Base-by-base conservation (phyloP, 30 jellyfish, hydroid and myxozoan species). In the Aurelia aurita region DNA sequence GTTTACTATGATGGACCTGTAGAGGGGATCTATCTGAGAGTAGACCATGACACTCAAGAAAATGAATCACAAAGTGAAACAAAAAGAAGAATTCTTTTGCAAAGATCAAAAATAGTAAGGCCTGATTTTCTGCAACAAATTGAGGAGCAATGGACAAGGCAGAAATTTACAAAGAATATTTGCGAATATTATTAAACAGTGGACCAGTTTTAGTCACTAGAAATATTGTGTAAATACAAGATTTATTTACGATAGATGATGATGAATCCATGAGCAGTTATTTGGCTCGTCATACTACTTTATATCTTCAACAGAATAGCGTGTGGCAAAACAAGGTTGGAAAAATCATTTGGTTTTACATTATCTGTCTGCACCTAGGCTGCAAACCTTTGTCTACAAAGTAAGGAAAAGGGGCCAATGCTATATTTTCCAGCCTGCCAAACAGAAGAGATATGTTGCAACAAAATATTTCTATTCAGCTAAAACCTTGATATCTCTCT, bases 131-230 rank as follows among this genome's bases (percentile, higher is more conserved):
- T 87, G 31, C 98, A 92, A 58, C 75, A 78, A 9, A 92, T 92
- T 51, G 97, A 87, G 18, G 97, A 87, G 67, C 96, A 86, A 58
- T 92, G 98, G 98, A 92, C 98, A n/a, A 87, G 86, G 39, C 97
- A 92, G 53, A 87, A 80, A 65, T 92, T 86, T 76, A 70, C 86
- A 14, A 92, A 92, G 51, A 92, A 92, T 55, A 75, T 72, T 51
- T 51, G 91, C 27, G 69, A 70, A 19, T 63, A 23, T 69, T 84
- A 90, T 53, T 84, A 84, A 16, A 60, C 21, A 80, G 58, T 18
- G 87, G 68, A n/a, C 31, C 31, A 14, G 43, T 71, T 60, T 21
- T 16, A 71, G 32, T 51, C 29, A 19, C 3, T 43, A 3, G 84
- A 46, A 71, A 43, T 23, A 0, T 26, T 53, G 11, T 18, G 10